A percentile compares a stretch with the other conserved stretches of the same genome.
Evolutionary conservation across 2,888 invertebrate genomes (phyloP).

Genomic region (Catotricha subobsoleta): DNA sequence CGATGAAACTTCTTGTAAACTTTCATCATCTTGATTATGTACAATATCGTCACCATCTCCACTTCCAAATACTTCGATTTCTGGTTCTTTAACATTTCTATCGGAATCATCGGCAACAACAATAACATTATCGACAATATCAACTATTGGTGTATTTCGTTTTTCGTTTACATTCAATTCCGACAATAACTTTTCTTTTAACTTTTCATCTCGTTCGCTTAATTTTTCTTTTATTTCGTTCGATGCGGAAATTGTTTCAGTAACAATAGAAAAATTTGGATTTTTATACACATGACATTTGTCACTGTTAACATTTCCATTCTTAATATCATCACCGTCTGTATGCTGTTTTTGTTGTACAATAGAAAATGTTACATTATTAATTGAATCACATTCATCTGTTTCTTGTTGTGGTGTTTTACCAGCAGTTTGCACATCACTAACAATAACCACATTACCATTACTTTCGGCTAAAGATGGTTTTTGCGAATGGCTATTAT

Average conservation of each 20-base stretch:
- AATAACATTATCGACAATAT: no score
- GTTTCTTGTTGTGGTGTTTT: neutral
- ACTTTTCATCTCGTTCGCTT: constrained; percentile 7
- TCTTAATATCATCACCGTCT: constrained; percentile 12
- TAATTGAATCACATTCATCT: neutral
- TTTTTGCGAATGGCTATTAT: constrained; percentile 4
- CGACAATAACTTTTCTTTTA: constrained; percentile 12
- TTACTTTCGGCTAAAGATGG: constrained; percentile 11
- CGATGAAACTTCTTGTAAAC: neutral
- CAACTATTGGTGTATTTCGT: no score
- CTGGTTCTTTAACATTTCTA: no score
- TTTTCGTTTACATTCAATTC: constrained; percentile 10
- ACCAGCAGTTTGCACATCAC: constrained; percentile 1
- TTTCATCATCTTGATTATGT: neutral
- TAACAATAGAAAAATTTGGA: constrained; percentile 17
- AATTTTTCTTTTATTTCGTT: neutral
- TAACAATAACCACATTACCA: constrained; percentile 4
- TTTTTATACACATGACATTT: constrained; percentile 27
- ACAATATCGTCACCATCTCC: neutral
- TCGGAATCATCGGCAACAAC: no score
- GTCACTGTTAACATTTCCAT: constrained; percentile 22
- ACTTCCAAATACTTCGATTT: no score
- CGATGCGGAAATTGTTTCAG: constrained; percentile 7
- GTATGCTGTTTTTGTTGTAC: neutral
- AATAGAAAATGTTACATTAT: neutral